phyloP scores from a whole-genome alignment of 2,888 invertebrate species.

The Drosophila anomalata region DNA sequence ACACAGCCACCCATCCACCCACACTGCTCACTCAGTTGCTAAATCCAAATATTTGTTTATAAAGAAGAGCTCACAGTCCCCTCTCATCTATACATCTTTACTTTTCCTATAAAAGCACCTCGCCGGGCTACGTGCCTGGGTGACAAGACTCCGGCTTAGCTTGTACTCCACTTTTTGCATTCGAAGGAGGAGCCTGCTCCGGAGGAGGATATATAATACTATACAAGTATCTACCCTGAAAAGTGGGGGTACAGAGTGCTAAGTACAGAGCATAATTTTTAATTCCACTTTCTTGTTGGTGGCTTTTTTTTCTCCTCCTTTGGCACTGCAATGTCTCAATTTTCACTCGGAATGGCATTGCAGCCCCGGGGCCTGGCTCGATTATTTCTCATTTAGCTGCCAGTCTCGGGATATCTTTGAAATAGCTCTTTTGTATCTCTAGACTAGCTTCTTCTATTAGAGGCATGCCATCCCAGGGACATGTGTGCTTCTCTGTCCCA shows the following conservation, averaged over 20 bases:
- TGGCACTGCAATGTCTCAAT: constrained; percentile 13
- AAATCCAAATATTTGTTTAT: constrained; percentile 77
- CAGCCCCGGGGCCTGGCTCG: neutral
- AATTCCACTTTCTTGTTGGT: constrained; percentile 10
- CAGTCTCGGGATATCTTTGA: neutral
- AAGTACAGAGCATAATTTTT: constrained; percentile 31
- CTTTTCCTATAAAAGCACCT: constrained; percentile 11
- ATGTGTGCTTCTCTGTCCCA: neutral
- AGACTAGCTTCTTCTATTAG: neutral
- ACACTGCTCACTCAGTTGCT: constrained; percentile 53
- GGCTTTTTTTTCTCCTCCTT: neutral
- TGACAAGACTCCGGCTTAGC: constrained; percentile 31
- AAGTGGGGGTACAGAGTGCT: neutral
- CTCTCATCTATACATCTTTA: constrained; percentile 1
- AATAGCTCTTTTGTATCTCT: neutral
- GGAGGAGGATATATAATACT: neutral
- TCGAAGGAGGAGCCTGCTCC: neutral
- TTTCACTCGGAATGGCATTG: constrained; percentile 11
- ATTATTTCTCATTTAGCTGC: constrained; percentile 13
- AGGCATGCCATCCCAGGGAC: neutral
- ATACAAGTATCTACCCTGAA: neutral
- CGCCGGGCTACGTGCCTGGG: constrained; percentile 35
- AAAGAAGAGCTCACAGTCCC: constrained; percentile 40
- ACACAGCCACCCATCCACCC: too few species aligned
- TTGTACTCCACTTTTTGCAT: constrained; percentile 29